A percentile compares a stretch with the other conserved stretches of the same genome.
These are phyloP conservation scores for Melanotaenia maccullochi DNA, from an alignment of 2,797 vertebrate genomes.

Conservation along the genomic window DNA sequence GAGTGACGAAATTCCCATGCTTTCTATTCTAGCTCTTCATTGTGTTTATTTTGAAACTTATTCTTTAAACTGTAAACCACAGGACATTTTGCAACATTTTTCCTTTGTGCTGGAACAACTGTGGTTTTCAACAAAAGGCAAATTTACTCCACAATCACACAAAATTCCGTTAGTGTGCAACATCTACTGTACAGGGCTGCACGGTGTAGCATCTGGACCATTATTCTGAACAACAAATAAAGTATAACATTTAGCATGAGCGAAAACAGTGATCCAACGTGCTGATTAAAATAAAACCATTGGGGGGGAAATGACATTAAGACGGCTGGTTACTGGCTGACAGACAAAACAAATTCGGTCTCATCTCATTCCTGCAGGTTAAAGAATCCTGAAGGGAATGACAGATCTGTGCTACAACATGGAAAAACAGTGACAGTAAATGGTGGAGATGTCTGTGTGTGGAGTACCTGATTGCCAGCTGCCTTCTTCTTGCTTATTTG, in stretches of 20 bases:
- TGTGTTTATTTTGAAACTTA: neutral
- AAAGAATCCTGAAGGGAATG: constrained; percentile 5
- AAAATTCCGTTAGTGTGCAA: constrained; percentile 42
- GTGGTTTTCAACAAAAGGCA: constrained; percentile 23
- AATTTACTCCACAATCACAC: constrained; percentile 35
- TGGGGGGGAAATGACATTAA: constrained; percentile 27
- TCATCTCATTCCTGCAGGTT: constrained; percentile 15
- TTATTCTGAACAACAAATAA: constrained; percentile 46
- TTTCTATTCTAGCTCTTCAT: neutral
- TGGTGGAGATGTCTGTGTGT: neutral
- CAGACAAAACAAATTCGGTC: constrained; percentile 25
- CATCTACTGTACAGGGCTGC: constrained; percentile 8
- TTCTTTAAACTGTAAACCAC: neutral
- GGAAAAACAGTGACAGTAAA: neutral
- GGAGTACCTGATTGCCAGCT: constrained; percentile 93
- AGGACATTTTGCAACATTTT: constrained; percentile 11
- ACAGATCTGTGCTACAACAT: neutral
- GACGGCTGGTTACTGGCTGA: constrained; percentile 32
- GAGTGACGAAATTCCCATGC: no score
- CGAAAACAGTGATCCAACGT: constrained; percentile 41
- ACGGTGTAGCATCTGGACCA: constrained; percentile 33
- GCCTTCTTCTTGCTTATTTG: constrained; percentile 97
- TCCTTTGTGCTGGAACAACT: constrained; percentile 3
- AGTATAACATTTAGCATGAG: constrained; percentile 50
- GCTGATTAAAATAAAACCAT: constrained; percentile 49